Evolutionary conservation across 2,888 invertebrate species (phyloP), one percentile per base, ranked within the genome.

Genomic region (Rhopalosiphum nymphaeae): DNA sequence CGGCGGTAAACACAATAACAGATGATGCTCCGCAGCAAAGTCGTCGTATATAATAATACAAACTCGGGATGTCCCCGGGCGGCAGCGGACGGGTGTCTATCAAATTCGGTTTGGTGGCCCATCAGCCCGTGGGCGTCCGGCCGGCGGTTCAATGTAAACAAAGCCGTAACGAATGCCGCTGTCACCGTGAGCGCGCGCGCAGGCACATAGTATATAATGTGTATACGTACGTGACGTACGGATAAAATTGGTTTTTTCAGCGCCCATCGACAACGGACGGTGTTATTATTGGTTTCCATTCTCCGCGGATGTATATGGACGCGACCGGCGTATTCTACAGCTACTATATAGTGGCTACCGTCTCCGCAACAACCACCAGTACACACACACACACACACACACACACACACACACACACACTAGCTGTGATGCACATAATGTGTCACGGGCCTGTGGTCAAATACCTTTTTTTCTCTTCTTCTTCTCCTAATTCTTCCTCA

Each of bases 91-190:
- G 91, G 78, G 89, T 44, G 89, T 93, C 93, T n/a, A 85, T 93
- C 89, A 36, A 90, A 93, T 93, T 93, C 85, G 85, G 90, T 57
- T 85, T 85, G 85, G 93, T 89, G 93, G 89, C 16, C 89, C 84
- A 49, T 85, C 89, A 49, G 90, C 90, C 89, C 90, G 89, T 36
- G 89, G 93, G 93, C 90, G 93, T 89, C 89, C 93, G 84, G 46
- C 61, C 89, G 61, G 61, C 85, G 91, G 90, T 94, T 94, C 93
- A 94, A 90, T 94, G 93, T 94, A 94, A 94, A 94, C 90, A 94
- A 94, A 94, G 90, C 93, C 93, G 93, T 94, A 94, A 94, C 93
- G 93, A 94, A 94, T 94, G 85, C 90, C 78, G 61, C 90, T 94
- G 93, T 94, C 93, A 93, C 93, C 93, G 57, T 87, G 78, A 78